phyloP scores from a whole-genome alignment of 37 sponge, comb jelly and placozoan species.

The Beroe ovata region DNA sequence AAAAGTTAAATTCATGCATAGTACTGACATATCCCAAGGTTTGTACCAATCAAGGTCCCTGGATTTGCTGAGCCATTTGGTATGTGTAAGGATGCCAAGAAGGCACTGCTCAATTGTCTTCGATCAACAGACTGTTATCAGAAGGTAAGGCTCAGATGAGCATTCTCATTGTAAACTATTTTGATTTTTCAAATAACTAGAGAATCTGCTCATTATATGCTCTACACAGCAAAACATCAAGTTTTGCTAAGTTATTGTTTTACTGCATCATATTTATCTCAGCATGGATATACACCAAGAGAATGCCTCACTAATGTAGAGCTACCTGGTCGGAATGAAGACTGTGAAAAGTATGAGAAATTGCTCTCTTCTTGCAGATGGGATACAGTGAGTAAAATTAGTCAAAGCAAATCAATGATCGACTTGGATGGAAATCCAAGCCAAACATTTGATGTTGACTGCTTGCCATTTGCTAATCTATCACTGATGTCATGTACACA shows the following conservation, averaged over 20 bases:
- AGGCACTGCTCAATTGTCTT: conserved; percentile 28
- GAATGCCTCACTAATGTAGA: not conserved
- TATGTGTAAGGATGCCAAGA: conserved; percentile 52
- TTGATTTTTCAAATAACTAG: too few relatives aligned
- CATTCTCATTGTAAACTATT: too few relatives aligned
- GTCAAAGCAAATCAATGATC: too few relatives aligned
- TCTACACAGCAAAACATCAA: too few relatives aligned
- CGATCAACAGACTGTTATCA: conserved; percentile 39
- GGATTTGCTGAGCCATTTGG: not conserved
- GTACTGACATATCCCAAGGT: not conserved
- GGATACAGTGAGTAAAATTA: conserved; percentile 53
- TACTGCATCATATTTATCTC: too few relatives aligned
- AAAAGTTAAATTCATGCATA: not conserved
- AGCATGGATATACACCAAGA: conserved; percentile 32
- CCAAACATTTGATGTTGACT: too few relatives aligned
- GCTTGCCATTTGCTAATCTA: too few relatives aligned
- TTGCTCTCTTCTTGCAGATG: conserved; percentile 3
- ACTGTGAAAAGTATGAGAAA: conserved; percentile 35
- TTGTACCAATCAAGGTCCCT: not conserved
- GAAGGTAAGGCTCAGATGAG: conserved; percentile 10
- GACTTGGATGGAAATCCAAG: too few relatives aligned
- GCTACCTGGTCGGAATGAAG: conserved; percentile 36
- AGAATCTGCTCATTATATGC: too few relatives aligned
- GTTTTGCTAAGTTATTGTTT: too few relatives aligned
- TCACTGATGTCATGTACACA: too few relatives aligned